Evolutionary conservation across 2,888 invertebrate genomes (phyloP).

Genomic region (Hetaerina titia): DNA sequence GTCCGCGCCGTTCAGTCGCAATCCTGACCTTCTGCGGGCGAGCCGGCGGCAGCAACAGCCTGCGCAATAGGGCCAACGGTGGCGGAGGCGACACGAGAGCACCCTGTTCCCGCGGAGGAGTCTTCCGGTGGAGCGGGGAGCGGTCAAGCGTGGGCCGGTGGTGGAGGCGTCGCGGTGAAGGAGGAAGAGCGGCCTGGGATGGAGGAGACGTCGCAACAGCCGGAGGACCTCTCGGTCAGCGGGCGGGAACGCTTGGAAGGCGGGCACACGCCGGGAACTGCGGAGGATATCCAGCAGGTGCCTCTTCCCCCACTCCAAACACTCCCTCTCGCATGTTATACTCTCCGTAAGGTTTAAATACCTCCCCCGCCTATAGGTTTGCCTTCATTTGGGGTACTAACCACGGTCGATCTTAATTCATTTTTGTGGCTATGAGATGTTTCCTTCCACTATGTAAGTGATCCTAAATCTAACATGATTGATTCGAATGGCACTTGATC

Average conservation of each 20-base stretch:
- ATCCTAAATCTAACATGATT: too few species aligned
- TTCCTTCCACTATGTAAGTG: too few species aligned
- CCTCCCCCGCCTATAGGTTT: neutral
- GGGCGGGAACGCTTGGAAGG: slow-evolving; percentile 29
- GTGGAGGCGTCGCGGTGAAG: neutral
- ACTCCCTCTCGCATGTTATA: neutral
- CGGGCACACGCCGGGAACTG: neutral
- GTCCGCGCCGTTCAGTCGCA: slow-evolving; percentile 10
- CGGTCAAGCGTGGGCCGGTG: neutral
- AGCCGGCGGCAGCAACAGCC: neutral
- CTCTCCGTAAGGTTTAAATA: too few species aligned
- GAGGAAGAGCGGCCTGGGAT: neutral
- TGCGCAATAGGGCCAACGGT: neutral
- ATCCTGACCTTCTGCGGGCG: neutral
- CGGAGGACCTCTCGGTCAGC: slow-evolving; percentile 50
- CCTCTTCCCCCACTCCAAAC: neutral
- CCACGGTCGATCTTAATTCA: too few species aligned
- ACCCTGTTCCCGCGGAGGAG: neutral
- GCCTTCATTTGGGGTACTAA: neutral
- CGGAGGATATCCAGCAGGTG: slow-evolving; percentile 48
- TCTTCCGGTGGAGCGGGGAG: neutral
- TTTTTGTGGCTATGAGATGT: too few species aligned
- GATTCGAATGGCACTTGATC: too few species aligned
- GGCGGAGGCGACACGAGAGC: neutral
- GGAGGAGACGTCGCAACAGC: slow-evolving; percentile 44